Evolutionary conservation across 2,888 invertebrate species (phyloP).

Genomic region (Colostygia pectinataria): DNA sequence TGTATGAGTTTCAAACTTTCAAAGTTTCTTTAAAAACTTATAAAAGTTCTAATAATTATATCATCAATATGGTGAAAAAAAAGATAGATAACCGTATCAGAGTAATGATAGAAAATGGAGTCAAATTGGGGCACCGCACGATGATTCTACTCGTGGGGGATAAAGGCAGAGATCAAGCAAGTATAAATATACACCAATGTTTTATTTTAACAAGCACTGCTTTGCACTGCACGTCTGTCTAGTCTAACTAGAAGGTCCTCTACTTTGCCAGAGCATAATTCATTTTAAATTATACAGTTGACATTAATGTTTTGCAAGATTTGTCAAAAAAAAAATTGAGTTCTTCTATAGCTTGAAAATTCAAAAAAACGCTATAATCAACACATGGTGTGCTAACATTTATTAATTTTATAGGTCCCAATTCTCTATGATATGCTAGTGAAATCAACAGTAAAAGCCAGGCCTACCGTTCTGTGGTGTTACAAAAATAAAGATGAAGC

Average conservation of each 20-base stretch:
- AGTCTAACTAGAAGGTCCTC: too few relatives aligned
- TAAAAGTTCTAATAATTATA: background rate
- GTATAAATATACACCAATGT: constrained; percentile 4
- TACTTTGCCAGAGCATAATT: too few relatives aligned
- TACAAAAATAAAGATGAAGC: constrained; percentile 97
- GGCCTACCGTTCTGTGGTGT: constrained; percentile 98
- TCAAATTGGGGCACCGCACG: constrained; percentile 93
- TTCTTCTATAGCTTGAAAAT: too few relatives aligned
- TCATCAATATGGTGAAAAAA: constrained; percentile 90
- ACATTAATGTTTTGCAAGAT: too few relatives aligned
- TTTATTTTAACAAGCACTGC: constrained; percentile 5
- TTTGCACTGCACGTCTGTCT: too few relatives aligned
- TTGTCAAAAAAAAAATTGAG: too few relatives aligned
- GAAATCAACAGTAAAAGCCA: constrained; percentile 95
- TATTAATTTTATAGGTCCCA: constrained; percentile 87
- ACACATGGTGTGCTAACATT: too few relatives aligned
- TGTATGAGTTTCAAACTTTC: constrained; percentile 3
- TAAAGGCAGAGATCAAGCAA: constrained; percentile 96
- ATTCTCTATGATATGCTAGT: constrained; percentile 98
- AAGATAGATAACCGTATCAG: constrained; percentile 98
- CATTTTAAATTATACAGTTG: too few relatives aligned
- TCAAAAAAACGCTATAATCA: too few relatives aligned
- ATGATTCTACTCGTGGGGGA: constrained; percentile 98
- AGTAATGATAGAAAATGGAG: constrained; percentile 98
- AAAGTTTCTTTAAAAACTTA: background rate